Evolutionary conservation across 2,797 vertebrate genomes (phyloP), one percentile per base, ranked within the genome.

Genomic region (Discoglossus pictus): DNA sequence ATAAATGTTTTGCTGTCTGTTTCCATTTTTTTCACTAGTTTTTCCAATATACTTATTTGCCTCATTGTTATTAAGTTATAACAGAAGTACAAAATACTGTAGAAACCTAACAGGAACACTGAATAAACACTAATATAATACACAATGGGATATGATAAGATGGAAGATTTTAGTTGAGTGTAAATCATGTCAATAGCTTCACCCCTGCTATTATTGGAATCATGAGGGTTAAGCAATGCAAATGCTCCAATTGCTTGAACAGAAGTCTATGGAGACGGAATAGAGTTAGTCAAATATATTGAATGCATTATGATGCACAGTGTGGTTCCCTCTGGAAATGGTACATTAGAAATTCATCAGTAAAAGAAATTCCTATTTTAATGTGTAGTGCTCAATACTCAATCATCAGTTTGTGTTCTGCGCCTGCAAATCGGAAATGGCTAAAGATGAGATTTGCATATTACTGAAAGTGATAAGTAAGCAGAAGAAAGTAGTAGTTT

Each of bases 221-320:
- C 6, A 54, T n/a, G 17, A 31, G 36, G 23, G 21, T 40, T 63
- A 40, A 18, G 46, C 13, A 15, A 40, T 23, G 42, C 9, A 44
- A 44, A 65, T 34, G 7, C 40, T 44, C 34, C 34, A 42, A 42
- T 43, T 48, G 16, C 31, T 20, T 61, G 25, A 20, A 61, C 42
- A 47, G 27, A 11, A 48, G 27, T 61, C 36, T 31, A 38, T 6
- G 18, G 44, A 48, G 13, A 38, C 11, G 7, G n/a, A n/a, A n/a
- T n/a, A n/a, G n/a, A n/a, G n/a, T n/a, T 31, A 31, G 27, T 31
- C 27, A 36, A 23, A 51, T 48, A 62, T 38, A 62, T 39, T 62
- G 60, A 51, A 62, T 39, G 46, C n/a, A 50, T 62, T 48, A 39
- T 17, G 60, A 62, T 35, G 43, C 42, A 34, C 56, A 48, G 43